Base-by-base conservation (phyloP, 2,888 invertebrate genomes). In the Nemurella pictetii region DNA sequence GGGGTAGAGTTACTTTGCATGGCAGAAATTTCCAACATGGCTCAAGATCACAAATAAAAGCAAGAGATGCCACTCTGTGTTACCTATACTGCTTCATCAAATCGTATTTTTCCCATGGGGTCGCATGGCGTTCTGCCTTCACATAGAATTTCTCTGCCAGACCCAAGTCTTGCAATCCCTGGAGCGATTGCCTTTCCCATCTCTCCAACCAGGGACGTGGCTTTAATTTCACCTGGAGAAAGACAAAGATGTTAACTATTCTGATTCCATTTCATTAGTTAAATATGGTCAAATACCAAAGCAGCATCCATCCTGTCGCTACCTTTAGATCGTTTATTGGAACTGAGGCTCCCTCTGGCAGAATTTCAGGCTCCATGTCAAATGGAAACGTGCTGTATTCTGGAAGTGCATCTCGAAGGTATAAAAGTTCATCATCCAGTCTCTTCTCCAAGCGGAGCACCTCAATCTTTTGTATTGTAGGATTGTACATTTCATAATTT, bases 311-410 rank as follows among this genome's bases (percentile, higher is more conserved):
- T 9, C 3, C 32, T 82, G 32, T 7, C 4, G 32, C 5, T 82
- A 95, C 94, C 92, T 95, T 93, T 0, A 94, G 90, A 32, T 94
- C 91, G 89, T 98, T 98, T 0, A 98, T 88, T 0, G 97, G 97
- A 0, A 98, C 94, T 2, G 94, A 91, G 4, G 93, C 91, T 27
- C 96, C 97, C 89, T 97, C 96, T 0, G 95, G 94, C 74, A 95
- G 90, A 85, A 94, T 91, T 89, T 97, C 97, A 0, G 95, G 92
- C 88, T 98, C 96, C 97, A 99, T 97, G 89, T 99, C 96, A 85
- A 96, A 92, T 87, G 98, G 95, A 89, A 99, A 95, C 0, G 98
- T 98, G 89, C 97, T 97, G 90, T 96, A 98, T 90, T 99, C 96
- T 0, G 95, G 95, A 74, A 96, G 92, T 0, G 98, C 96, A 92